Conservation (phyloP, 2,113 vertebrate genomes). For the Sander lucioperca region DNA sequence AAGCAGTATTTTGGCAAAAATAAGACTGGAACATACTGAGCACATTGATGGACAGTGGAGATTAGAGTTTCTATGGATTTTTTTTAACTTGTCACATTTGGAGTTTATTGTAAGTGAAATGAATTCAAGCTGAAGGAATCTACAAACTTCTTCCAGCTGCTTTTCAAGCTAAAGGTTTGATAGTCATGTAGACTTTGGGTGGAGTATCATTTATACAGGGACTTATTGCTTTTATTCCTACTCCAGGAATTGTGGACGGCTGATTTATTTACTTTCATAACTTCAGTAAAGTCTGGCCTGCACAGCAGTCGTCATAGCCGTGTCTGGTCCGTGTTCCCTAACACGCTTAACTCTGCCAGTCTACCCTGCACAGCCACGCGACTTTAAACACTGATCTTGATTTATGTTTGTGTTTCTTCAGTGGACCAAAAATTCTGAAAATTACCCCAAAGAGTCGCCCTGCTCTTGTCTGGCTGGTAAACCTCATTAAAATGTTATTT, state of each 20-base stretch:
- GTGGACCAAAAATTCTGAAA: conserved; percentile 59
- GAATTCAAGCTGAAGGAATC: conserved; percentile 13
- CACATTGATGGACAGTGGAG: not conserved
- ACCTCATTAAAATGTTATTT: conserved; percentile 80
- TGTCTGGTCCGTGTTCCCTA: conserved; percentile 57
- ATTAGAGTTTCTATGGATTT: not conserved
- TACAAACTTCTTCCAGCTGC: conserved; percentile 11
- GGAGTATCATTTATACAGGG: conserved; percentile 18
- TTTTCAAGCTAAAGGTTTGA: not conserved
- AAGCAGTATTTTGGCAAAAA: not conserved
- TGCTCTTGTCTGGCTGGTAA: conserved; percentile 66
- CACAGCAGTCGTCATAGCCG: conserved; percentile 6
- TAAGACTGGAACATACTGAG: not conserved
- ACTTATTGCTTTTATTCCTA: conserved; percentile 36
- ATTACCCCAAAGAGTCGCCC: conserved; percentile 44
- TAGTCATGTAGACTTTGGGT: conserved; percentile 14
- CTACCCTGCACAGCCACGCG: conserved; percentile 44
- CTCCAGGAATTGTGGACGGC: conserved; percentile 56
- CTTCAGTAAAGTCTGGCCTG: conserved; percentile 43
- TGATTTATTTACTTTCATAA: conserved; percentile 78
- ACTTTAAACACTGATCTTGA: conserved; percentile 56
- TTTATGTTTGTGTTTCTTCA: conserved; percentile 69
- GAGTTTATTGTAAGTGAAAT: conserved; percentile 17
- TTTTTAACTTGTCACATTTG: not conserved
- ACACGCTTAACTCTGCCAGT: conserved; percentile 39